A percentile compares a stretch with the other conserved stretches of the same genome.
These are phyloP conservation scores for Takifugu rubripes DNA, from an alignment of 2,797 vertebrate species.

Conservation along the genomic window DNA sequence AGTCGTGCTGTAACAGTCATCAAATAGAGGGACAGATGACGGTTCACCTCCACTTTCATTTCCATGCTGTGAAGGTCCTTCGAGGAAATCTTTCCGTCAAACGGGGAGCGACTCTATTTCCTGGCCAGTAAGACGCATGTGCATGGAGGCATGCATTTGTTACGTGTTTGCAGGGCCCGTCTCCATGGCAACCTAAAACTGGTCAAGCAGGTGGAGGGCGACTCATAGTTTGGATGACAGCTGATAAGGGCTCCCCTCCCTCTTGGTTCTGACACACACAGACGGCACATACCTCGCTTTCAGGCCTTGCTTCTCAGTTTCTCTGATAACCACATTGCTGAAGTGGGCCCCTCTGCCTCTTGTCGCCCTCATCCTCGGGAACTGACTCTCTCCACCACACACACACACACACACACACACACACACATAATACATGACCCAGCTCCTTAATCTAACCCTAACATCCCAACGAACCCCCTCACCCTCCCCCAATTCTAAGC, in stretches of 20 bases:
- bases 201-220: slow-evolving; percentile 37
- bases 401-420: slow-evolving; percentile 7
- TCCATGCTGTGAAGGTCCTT: no score
- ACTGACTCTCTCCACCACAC: slow-evolving; percentile 21
- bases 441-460: no score
- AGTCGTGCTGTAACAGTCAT: no score
- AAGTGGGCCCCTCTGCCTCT: slow-evolving; percentile 56
- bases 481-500: no score
- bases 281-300: slow-evolving; percentile 43
- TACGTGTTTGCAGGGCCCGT: slow-evolving; percentile 23
- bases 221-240: slow-evolving; percentile 54
- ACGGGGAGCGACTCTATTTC: neutral
- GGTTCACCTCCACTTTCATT: no score
- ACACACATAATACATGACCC: neutral
- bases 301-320: slow-evolving; percentile 55
- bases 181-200: slow-evolving; percentile 50
- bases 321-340: slow-evolving; percentile 73
- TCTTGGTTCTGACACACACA: slow-evolving; percentile 1
- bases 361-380: slow-evolving; percentile 31
- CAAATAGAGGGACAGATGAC: no score
- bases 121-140: neutral
- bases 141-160: slow-evolving; percentile 10
- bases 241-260: slow-evolving; percentile 59
- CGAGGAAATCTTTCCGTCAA: no score
- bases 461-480: no score